Conservation (phyloP, 2,797 vertebrate genomes). For the Tolypeutes matacus region DNA sequence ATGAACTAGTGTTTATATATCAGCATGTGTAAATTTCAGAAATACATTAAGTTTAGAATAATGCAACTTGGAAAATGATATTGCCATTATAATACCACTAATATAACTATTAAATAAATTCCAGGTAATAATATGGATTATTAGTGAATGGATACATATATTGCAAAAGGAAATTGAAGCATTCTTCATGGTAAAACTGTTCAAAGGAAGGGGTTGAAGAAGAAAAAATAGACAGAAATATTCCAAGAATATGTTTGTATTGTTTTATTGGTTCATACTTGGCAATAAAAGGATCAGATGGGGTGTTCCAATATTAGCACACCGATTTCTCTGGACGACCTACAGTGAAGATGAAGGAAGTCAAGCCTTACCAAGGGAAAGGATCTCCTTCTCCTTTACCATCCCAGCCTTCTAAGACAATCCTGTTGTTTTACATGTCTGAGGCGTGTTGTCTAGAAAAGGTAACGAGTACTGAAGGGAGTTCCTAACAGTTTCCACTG, state of each 20-base stretch:
- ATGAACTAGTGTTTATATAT: neutral
- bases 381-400: neutral
- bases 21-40: neutral
- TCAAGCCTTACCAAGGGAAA: neutral
- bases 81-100: neutral
- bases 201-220: neutral
- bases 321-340: neutral
- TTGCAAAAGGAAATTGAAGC: neutral
- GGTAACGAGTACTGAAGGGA: neutral
- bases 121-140: neutral
- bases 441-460: neutral
- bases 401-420: neutral
- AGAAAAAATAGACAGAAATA: neutral
- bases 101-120: neutral
- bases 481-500: neutral
- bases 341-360: neutral
- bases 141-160: neutral
- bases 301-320: neutral
- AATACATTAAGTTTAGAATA: conserved; percentile 27
- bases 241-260: neutral
- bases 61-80: neutral
- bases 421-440: neutral
- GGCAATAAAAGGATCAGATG: neutral
- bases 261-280: neutral
- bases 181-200: neutral